phyloP scores from a whole-genome alignment of 2,888 invertebrate species.

The Drosophila niveifrons region DNA sequence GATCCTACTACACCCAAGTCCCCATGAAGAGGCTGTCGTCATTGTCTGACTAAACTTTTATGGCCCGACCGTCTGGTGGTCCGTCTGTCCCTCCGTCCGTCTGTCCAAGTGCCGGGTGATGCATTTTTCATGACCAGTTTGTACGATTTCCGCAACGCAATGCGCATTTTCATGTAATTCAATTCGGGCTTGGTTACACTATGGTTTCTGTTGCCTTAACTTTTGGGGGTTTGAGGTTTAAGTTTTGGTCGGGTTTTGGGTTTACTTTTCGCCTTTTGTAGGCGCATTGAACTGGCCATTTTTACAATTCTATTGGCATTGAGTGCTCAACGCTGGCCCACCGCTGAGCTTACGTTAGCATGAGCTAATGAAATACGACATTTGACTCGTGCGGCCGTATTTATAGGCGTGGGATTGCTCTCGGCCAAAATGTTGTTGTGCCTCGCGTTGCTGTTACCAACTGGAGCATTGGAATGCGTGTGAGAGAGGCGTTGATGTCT shows the following conservation, averaged over 20 bases:
- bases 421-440: conserved; percentile 48
- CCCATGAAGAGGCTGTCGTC: conserved; percentile 53
- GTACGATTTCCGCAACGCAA: conserved; percentile 79
- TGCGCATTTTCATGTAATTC: conserved; percentile 78
- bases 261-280: conserved; percentile 40
- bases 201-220: conserved; percentile 26
- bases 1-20: conserved; percentile 28
- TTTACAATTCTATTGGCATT: conserved; percentile 74
- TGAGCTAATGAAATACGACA: conserved; percentile 78
- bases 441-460: conserved; percentile 12
- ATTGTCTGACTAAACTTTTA: conserved; percentile 59
- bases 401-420: conserved; percentile 79
- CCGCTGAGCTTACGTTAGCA: conserved; percentile 69
- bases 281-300: conserved; percentile 62
- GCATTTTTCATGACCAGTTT: conserved; percentile 80
- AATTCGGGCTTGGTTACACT: conserved; percentile 55
- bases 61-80: conserved; percentile 37
- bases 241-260: neutral
- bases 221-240: conserved; percentile 4
- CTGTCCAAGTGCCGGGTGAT: conserved; percentile 57
- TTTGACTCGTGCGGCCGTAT: conserved; percentile 74
- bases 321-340: conserved; percentile 46
- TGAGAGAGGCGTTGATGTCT: conserved; percentile 43
- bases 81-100: conserved; percentile 28
- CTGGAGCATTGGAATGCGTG: conserved; percentile 38